Conservation (phyloP, 2,888 invertebrate genomes). For the Idaea dimidiata region DNA sequence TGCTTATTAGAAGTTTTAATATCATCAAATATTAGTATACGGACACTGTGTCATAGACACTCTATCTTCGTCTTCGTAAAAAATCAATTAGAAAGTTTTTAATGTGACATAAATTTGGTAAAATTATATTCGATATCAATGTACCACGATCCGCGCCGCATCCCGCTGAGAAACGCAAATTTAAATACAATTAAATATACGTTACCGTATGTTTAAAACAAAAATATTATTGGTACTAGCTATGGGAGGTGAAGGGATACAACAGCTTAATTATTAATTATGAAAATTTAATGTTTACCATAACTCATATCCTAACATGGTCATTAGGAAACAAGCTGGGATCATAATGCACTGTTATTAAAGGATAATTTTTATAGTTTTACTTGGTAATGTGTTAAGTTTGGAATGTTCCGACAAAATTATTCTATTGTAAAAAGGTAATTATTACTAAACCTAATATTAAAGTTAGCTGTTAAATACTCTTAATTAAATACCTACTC, state of each 20-base stretch:
- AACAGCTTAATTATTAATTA: constrained; percentile 54
- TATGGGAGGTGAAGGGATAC: constrained; percentile 19
- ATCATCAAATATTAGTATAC: background rate
- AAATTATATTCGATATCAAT: constrained; percentile 34
- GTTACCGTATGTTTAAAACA: constrained; percentile 43
- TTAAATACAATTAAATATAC: constrained; percentile 57
- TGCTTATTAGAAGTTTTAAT: background rate
- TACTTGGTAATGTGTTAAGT: background rate
- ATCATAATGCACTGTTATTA: constrained; percentile 42
- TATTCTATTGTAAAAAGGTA: background rate
- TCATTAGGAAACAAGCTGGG: constrained; percentile 39
- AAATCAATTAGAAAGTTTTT: constrained; percentile 30
- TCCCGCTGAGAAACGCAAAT: constrained; percentile 63
- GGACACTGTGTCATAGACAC: background rate
- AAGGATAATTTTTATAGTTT: constrained; percentile 34
- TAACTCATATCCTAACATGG: constrained; percentile 47
- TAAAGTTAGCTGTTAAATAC: too few relatives aligned
- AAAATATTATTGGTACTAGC: constrained; percentile 6
- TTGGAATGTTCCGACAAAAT: background rate
- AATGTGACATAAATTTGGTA: constrained; percentile 16
- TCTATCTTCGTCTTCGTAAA: background rate
- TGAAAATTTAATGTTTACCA: constrained; percentile 45
- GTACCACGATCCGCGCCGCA: constrained; percentile 55
- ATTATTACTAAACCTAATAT: too few relatives aligned
- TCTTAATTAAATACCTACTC: too few relatives aligned